Evolutionary conservation across 2,797 vertebrate genomes (phyloP), one percentile per base, ranked within the genome.

Genomic region (Loriculus beryllinus): DNA sequence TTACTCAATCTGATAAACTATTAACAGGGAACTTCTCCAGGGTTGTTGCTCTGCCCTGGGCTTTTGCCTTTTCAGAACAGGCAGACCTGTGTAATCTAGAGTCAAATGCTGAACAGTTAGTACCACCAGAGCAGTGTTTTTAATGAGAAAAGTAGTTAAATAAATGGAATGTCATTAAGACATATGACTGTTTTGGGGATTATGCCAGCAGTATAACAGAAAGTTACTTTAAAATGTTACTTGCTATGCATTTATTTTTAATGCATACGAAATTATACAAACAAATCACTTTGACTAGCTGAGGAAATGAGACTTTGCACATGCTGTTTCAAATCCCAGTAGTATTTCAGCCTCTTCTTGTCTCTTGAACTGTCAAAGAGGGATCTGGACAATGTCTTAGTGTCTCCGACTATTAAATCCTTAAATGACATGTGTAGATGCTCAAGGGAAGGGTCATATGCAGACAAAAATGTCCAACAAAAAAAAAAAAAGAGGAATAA

Each of bases 111-210:
- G 59, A 95, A 87, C 72, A 83, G 75, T 81, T 79, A 86, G 72
- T 89, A 87, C 93, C 72, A 95, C 86, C 92, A 95, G 76, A 59
- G 65, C 47, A 91, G 76, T 89, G 82, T 88, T 95, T 94, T 93
- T 89, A 91, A 87, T 39, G 72, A 93, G 84, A 85, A 93, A 86
- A 87, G 10, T 63, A 92, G 79, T 96, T 94, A 94, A 93, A 94
- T 91, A 94, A 96, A 95, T 95, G 84, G 35, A 89, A 95, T 76
- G 88, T 95, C 91, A 72, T 89, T 71, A 95, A 94, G 91, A 95
- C 47, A 51, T 86, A 87, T 0, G 12, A 91, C 65, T 95, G 84
- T 95, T 95, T 95, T 89, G 78, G 88, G 92, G 81, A 82, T 62
- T 25, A 80, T 91, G 88, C 65, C 79, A 94, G 56, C 14, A 83